These are phyloP conservation scores for Drosophila baimaii DNA, from an alignment of 1,140 invertebrate genomes.

Conservation along the genomic window DNA sequence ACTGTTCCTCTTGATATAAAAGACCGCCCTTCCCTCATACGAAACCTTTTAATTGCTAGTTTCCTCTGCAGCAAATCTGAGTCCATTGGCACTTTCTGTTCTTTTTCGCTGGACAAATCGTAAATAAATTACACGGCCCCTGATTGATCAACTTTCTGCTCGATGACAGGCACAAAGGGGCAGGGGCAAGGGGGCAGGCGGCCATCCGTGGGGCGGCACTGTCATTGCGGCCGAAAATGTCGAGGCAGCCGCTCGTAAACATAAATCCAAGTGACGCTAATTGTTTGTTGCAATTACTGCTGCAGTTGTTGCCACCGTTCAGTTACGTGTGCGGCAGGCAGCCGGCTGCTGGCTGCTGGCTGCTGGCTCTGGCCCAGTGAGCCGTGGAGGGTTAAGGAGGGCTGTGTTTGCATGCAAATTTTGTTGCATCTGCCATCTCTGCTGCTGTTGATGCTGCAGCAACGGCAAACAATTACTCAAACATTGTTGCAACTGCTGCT, in stretches of 20 bases:
- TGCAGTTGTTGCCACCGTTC: conserved; percentile 65
- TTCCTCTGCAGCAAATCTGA: conserved; percentile 3
- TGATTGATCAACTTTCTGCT: conserved; percentile 59
- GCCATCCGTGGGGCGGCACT: conserved; percentile 3
- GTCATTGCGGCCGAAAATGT: conserved; percentile 56
- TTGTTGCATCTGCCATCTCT: conserved; percentile 62
- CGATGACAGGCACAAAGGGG: conserved; percentile 33
- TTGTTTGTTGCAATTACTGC: conserved; percentile 82
- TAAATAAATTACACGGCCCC: conserved; percentile 41
- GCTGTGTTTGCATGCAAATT: conserved; percentile 72
- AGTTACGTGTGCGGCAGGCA: conserved; percentile 61
- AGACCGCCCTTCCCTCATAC: neutral
- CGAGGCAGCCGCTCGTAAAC: conserved; percentile 70
- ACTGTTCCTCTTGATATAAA: too few relatives aligned
- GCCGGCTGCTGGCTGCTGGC: conserved; percentile 1
- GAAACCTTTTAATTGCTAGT: neutral
- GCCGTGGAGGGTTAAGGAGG: conserved; percentile 8
- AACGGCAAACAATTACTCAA: conserved; percentile 79
- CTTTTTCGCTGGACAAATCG: conserved; percentile 31
- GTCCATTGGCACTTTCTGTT: conserved; percentile 11
- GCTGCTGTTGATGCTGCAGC: conserved; percentile 53
- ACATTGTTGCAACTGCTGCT: conserved; percentile 72
- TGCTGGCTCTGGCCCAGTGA: conserved; percentile 2
- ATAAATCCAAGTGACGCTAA: conserved; percentile 82
- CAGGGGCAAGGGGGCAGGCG: neutral